Base-by-base conservation (phyloP, 2,113 vertebrate species). In the Crotalus horridus region DNA sequence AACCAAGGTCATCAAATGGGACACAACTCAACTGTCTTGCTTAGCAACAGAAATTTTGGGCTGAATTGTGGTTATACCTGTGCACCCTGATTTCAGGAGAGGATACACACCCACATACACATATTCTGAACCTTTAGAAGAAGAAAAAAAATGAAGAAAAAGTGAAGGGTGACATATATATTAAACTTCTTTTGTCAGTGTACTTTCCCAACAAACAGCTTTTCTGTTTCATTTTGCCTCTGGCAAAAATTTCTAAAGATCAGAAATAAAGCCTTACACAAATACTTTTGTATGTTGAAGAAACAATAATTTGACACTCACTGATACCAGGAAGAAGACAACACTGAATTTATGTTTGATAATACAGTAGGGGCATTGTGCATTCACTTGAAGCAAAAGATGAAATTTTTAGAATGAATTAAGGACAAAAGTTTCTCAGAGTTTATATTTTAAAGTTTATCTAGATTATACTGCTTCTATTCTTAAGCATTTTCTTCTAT, bases 261-360 rank as follows among this genome's bases (percentile, higher is more conserved):
- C 96, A 96, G 95, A 96, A 97, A 96, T 97, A 97, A 97, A 97
- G 97, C 95, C 95, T 94, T 97, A 95, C 96, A 96, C 96, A 97
- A 97, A 97, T 97, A 97, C 95, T 97, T 97, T 93, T 93, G 96
- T 89, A 94, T 97, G 97, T 96, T 97, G 94, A 96, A 98, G 97
- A 96, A 97, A 96, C 96, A 97, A 97, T 97, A 98, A 98, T 98
- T 98, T 98, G 97, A 98, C 97, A 97, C 96, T 97, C 93, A 85
- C 91, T 97, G 96, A 97, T 95, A 97, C 74, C 95, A 95, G 91
- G 61, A 69, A 95, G 94, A 95, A 94, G 94, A 85, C 39, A 85
- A 92, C 91, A 92, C 89, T 94, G 95, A 97, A 96, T 95, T 95
- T 96, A 93, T 96, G 96, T 97, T 96, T 96, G 91, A 94, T 94